Evolutionary conservation across 2,797 vertebrate species (phyloP), one percentile per base, ranked within the genome.

Genomic region (Enteromius afrohamiltoni): DNA sequence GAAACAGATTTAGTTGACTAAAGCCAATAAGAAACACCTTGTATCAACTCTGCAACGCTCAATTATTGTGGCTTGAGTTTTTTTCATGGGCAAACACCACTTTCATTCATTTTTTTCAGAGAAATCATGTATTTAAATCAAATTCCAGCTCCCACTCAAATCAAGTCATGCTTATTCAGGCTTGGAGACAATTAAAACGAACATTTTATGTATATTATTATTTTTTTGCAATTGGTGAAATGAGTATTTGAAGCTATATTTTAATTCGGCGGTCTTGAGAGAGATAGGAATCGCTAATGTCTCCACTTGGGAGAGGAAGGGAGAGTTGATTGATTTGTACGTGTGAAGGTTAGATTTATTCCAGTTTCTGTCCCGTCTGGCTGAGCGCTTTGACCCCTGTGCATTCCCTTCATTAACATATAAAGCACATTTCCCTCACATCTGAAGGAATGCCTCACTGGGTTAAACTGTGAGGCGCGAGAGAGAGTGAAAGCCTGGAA

Each of bases 341-440:
- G 55, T 81, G 67, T 79, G 58, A 88, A 83, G 86, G 86, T 85
- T 69, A 68, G 79, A 87, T 87, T 86, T 89, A 89, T 91, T 91
- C 89, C 62, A 69, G 71, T 88, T 80, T 86, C 78, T 87, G 78
- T 85, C 80, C 83, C 79, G 23, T 81, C 84, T 75, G 55, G 73
- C 73, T 86, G 85, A 87, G 77, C 83, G 77, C 87, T 82, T 49
- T 87, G 88, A 88, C 88, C 87, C 84, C 79, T 31, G 40, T 79
- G 85, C 86, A 80, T 85, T 83, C 51, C 55, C 83, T 85, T 89
- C 89, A 90, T 90, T 90, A 88, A 75, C 88, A 90, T 90, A 88
- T 88, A 89, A 90, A 90, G 83, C 86, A 87, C 80, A 82, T 89
- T 89, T 83, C 76, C 64, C 78, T 84, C 80, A 64, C 71, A 77